Conservation (phyloP, 2,888 invertebrate species). For the Theodoxus fluviatilis region DNA sequence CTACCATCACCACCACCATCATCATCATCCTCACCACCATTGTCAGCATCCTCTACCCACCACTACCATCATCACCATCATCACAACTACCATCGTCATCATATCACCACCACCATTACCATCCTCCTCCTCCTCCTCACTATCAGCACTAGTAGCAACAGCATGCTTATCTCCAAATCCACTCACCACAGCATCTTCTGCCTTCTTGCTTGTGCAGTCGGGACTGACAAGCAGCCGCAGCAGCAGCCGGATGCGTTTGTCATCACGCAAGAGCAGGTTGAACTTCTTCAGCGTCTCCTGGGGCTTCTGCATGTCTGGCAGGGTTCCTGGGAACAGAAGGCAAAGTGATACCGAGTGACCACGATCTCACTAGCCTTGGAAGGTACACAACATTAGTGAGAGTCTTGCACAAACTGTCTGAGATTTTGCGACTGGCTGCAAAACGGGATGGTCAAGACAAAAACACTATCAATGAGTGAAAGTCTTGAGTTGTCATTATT, state of each 20-base stretch:
- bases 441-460: neutral
- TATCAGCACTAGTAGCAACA: too few species aligned
- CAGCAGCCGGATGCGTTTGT: slow-evolving; percentile 71
- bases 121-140: too few species aligned
- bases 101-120: too few species aligned
- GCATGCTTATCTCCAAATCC: too few species aligned
- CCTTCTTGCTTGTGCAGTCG: slow-evolving; percentile 87
- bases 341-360: neutral
- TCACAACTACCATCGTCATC: too few species aligned
- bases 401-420: too few species aligned
- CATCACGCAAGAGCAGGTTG: slow-evolving; percentile 69
- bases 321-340: slow-evolving; percentile 66
- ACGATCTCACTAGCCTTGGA: too few species aligned
- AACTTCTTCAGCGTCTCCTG: slow-evolving; percentile 69
- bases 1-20: too few species aligned
- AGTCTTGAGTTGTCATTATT: neutral
- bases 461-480: neutral
- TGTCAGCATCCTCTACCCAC: too few species aligned
- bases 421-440: neutral
- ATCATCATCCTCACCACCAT: too few species aligned
- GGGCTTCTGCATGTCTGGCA: slow-evolving; percentile 91
- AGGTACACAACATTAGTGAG: too few species aligned
- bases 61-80: too few species aligned
- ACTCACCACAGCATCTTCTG: slow-evolving; percentile 82
- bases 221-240: slow-evolving; percentile 89